Evolutionary conservation across 2,113 vertebrate genomes (phyloP).

Genomic region (Odobenus rosmarus): DNA sequence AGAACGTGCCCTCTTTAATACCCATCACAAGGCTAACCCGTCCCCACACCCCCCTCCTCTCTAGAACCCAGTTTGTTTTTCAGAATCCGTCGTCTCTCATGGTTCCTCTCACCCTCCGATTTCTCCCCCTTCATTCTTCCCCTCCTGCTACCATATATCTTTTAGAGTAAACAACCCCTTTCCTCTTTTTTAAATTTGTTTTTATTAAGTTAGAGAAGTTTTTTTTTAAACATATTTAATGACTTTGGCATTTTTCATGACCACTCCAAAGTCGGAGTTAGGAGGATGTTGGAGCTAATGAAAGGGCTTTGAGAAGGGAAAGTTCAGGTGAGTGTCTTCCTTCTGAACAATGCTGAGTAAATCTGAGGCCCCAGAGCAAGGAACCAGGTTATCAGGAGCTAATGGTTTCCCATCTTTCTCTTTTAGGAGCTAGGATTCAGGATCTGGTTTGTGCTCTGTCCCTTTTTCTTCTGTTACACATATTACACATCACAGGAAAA

Average conservation of each 20-base stretch:
- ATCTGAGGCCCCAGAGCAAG: background rate
- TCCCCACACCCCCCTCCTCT: too few species aligned
- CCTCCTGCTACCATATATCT: background rate
- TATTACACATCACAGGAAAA: slow-evolving; percentile 64
- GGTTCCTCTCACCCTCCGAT: too few species aligned
- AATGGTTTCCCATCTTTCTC: background rate
- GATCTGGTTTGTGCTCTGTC: background rate
- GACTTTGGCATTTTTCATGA: background rate
- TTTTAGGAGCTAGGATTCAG: background rate
- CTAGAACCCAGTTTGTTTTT: too few species aligned
- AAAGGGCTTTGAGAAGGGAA: background rate
- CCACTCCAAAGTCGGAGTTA: background rate
- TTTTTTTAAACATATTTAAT: background rate
- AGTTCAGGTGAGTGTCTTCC: background rate
- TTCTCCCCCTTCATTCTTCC: too few species aligned
- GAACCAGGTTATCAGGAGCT: background rate
- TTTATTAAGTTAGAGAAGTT: background rate
- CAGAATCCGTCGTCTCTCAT: too few species aligned
- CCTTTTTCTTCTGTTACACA: slow-evolving; percentile 39
- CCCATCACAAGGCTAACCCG: too few species aligned
- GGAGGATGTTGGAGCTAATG: background rate
- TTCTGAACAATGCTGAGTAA: background rate
- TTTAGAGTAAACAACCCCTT: background rate
- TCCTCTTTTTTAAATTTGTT: background rate
- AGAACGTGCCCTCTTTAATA: too few species aligned